Percentiles rank a stretch among this genome's conserved stretches.
These are phyloP conservation scores for Empidonax traillii DNA, from an alignment of 2,113 vertebrate species.

Conservation along the genomic window DNA sequence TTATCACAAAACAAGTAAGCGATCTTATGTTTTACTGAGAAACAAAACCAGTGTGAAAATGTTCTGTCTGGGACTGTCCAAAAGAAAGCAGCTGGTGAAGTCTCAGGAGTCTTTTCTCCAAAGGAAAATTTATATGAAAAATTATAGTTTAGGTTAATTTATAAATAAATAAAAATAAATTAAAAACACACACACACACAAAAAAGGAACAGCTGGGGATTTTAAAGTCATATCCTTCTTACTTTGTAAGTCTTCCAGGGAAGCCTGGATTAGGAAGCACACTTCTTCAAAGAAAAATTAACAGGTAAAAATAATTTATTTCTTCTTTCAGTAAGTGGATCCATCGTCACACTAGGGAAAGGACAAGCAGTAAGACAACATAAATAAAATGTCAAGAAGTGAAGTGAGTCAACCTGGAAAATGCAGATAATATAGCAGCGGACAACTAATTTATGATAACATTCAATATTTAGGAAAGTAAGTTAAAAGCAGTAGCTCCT, in stretches of 20 bases:
- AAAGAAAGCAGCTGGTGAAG: conserved; percentile 28
- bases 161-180: background rate
- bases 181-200: background rate
- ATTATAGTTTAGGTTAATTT: background rate
- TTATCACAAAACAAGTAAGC: background rate
- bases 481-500: background rate
- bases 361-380: conserved; percentile 52
- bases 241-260: conserved; percentile 56
- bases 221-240: conserved; percentile 61
- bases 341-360: conserved; percentile 50
- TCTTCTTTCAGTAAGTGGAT: conserved; percentile 61
- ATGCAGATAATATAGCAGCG: background rate
- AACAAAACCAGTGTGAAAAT: conserved; percentile 13
- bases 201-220: conserved; percentile 13
- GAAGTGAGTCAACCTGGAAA: conserved; percentile 34
- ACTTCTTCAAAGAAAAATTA: conserved; percentile 61
- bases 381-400: conserved; percentile 33
- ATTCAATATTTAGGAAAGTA: background rate
- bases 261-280: conserved; percentile 63
- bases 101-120: conserved; percentile 5
- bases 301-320: conserved; percentile 59
- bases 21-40: conserved; percentile 2
- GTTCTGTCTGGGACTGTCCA: conserved; percentile 10
- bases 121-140: background rate
- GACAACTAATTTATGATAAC: background rate